phyloP scores from a whole-genome alignment of 2,797 vertebrate species.

The Carduelis carduelis region DNA sequence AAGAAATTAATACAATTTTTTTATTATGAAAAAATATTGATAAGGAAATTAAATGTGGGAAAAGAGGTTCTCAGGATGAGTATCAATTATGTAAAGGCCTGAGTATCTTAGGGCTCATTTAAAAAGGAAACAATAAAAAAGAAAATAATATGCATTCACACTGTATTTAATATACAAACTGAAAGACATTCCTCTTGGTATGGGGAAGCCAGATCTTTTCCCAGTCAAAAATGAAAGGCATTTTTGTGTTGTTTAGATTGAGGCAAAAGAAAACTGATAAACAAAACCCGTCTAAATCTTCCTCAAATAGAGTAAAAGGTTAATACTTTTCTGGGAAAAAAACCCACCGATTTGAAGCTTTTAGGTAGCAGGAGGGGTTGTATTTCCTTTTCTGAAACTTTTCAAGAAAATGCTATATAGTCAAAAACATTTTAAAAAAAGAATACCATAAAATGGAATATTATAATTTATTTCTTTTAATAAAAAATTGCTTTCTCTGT shows the following conservation, averaged over 20 bases:
- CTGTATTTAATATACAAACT: not conserved
- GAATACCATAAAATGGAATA: not conserved
- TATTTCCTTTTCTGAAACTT: not conserved
- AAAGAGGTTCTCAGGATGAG: not conserved
- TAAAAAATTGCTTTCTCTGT: not conserved
- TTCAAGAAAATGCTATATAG: not conserved
- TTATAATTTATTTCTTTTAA: not conserved
- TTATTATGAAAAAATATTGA: not conserved
- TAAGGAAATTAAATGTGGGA: not conserved
- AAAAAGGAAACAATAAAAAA: not conserved
- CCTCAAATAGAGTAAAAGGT: not conserved
- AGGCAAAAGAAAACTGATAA: not conserved
- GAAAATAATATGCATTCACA: not conserved
- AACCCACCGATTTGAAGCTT: accelerated
- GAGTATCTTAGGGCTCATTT: not conserved
- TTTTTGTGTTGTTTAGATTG: not conserved
- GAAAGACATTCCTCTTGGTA: not conserved
- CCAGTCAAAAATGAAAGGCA: not conserved
- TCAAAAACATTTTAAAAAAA: not conserved
- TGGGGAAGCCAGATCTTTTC: not conserved
- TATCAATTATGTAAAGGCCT: not conserved
- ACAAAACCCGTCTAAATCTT: not conserved
- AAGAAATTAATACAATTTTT: not conserved
- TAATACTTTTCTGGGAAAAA: not conserved
- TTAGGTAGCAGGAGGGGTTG: accelerated